Conservation (phyloP, 37 sponge, comb jelly and placozoan species). For the Aplysina aerophoba region DNA sequence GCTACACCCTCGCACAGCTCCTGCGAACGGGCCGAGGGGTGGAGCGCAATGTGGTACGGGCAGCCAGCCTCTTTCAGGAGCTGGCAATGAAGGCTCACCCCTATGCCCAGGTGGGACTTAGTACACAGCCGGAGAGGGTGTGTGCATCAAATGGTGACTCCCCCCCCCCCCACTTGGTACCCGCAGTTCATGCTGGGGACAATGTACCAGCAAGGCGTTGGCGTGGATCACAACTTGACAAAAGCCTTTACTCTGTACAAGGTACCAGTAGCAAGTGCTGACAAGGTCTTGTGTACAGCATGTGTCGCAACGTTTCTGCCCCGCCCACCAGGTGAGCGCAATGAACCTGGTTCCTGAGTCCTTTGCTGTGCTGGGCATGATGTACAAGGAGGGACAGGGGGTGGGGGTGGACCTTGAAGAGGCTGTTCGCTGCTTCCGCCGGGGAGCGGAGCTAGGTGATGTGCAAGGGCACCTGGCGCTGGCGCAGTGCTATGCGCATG, state of each 20-base stretch:
- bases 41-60: constrained; percentile 13
- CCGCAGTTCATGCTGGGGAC: constrained; percentile 74
- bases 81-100: constrained; percentile 87
- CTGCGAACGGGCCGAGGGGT: constrained; percentile 65
- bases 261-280: no score
- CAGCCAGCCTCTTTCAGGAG: constrained; percentile 70
- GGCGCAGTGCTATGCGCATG: constrained; percentile 82
- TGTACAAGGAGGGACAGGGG: constrained; percentile 73
- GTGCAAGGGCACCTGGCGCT: constrained; percentile 64
- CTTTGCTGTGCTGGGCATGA: constrained; percentile 66
- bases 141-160: constrained; percentile 6
- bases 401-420: constrained; percentile 54
- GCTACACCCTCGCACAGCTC: constrained; percentile 80
- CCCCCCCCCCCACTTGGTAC: background rate
- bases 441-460: constrained; percentile 71
- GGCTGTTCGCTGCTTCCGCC: constrained; percentile 63
- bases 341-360: constrained; percentile 80
- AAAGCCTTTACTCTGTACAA: constrained; percentile 76
- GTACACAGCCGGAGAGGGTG: background rate
- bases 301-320: background rate
- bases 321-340: constrained; percentile 60
- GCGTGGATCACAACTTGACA: constrained; percentile 74
- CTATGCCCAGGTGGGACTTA: constrained; percentile 87
- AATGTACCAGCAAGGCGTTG: constrained; percentile 77
- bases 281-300: no score